Evolutionary conservation across 1,140 invertebrate genomes (phyloP).

Genomic region (Atta colombica): DNA sequence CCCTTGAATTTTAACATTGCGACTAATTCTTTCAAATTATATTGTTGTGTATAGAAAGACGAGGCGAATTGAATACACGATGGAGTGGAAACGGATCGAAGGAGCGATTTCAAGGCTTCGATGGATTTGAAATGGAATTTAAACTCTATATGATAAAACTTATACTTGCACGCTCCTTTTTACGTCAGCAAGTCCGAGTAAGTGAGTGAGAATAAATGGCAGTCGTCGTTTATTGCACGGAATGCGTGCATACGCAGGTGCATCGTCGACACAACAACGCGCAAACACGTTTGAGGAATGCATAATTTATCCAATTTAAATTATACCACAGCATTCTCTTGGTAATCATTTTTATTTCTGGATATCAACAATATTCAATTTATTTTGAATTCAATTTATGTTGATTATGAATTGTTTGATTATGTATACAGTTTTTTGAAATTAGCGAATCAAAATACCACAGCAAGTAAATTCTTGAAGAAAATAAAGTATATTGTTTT

Average conservation of each 20-base stretch:
- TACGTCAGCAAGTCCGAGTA: conserved; percentile 32
- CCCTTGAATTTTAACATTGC: neutral
- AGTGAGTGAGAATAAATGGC: conserved; percentile 22
- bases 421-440: neutral
- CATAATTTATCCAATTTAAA: conserved; percentile 61
- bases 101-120: conserved; percentile 17
- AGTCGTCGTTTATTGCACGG: conserved; percentile 41
- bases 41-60: neutral
- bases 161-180: conserved; percentile 15
- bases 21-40: neutral
- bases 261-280: conserved; percentile 11
- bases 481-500: too few species aligned
- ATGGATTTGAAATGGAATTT: conserved; percentile 56
- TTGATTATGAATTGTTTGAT: conserved; percentile 3
- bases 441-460: too few species aligned
- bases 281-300: conserved; percentile 55
- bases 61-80: neutral
- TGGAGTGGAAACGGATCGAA: neutral
- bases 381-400: neutral
- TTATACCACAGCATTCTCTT: conserved; percentile 20
- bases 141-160: conserved; percentile 35
- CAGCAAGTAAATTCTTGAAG: too few species aligned
- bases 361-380: conserved; percentile 16
- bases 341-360: conserved; percentile 43
- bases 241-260: conserved; percentile 48